Evolutionary conservation across 2,797 vertebrate genomes (phyloP), one percentile per base, ranked within the genome.

Genomic region (Eidolon dupreanum): DNA sequence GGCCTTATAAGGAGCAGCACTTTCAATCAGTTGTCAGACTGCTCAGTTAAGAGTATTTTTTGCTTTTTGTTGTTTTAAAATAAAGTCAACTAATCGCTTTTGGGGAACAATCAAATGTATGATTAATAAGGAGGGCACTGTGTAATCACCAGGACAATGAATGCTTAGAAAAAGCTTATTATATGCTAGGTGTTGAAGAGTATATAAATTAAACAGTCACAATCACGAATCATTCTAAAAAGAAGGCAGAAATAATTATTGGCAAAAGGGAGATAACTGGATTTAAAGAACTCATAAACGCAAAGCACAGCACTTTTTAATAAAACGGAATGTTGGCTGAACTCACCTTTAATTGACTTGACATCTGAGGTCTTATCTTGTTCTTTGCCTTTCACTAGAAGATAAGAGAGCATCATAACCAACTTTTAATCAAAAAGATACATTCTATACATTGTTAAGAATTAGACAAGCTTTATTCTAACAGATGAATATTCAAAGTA

Each of bases 361-460:
- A 98, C 97, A 98, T 99, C 99, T 43, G 98, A 97, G 93, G 98
- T 98, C 98, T 98, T 99, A 97, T 99, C 99, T 41, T 99, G 99
- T 98, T 99, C 99, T 99, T 99, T 99, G 98, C 99, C 99, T 99
- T 99, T 99, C 98, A 99, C 99, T 99, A 98, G n/a, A 97, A 98
- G 97, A 98, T 7, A 98, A 89, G 98, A 95, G 46, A 97, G 94
- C 0, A 78, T 97, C 22, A 87, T 91, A n/a, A 95, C 31, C 88
- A 97, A 92, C 59, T 26, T 83, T 28, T 84, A 90, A 31, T 49
- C 53, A 94, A 75, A 73, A 77, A 79, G 73, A 79, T 19, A 22
- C 11, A 83, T 36, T 28, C n/a, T 77, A 36, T 5, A 94, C 1
- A 71, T 1, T 83, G 49, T 88, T 88, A 55, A 95, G 89, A 86